Evolutionary conservation across 2,797 vertebrate genomes (phyloP).

Genomic region (Pipistrellus kuhlii): DNA sequence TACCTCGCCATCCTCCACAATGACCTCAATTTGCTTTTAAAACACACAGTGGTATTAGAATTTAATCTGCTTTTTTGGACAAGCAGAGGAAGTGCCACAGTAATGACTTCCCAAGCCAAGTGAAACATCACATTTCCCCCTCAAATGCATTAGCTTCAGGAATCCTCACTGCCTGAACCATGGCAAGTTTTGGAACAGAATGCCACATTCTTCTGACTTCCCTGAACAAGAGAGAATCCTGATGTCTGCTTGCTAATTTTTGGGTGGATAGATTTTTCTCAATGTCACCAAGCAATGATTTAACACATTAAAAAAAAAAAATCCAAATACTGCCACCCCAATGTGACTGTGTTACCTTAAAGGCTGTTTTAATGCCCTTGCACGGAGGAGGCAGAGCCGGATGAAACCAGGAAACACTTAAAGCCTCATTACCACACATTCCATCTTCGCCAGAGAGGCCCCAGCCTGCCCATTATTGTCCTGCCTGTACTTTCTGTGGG

Average conservation of each 20-base stretch:
- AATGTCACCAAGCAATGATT: not conserved
- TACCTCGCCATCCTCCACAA: not conserved
- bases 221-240: not conserved
- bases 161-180: not conserved
- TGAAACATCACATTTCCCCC: not conserved
- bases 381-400: conserved; percentile 60
- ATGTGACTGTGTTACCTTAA: conserved; percentile 59
- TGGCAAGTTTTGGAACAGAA: not conserved
- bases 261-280: not conserved
- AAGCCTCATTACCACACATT: conserved; percentile 83
- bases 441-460: conserved; percentile 80
- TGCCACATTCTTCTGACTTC: not conserved
- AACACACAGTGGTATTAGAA: not conserved
- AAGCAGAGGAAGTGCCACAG: not conserved
- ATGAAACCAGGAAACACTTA: conserved; percentile 80
- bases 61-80: not conserved
- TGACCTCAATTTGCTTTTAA: conserved; percentile 4
- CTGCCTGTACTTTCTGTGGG: conserved; percentile 86
- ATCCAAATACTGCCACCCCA: conserved; percentile 39
- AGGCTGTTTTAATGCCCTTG: conserved; percentile 74
- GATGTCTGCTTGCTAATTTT: not conserved
- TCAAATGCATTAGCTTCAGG: not conserved
- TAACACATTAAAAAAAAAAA: not conserved
- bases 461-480: conserved; percentile 87
- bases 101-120: not conserved